These are phyloP conservation scores for Lysandra coridon DNA, from an alignment of 2,888 invertebrate genomes.

Conservation along the genomic window DNA sequence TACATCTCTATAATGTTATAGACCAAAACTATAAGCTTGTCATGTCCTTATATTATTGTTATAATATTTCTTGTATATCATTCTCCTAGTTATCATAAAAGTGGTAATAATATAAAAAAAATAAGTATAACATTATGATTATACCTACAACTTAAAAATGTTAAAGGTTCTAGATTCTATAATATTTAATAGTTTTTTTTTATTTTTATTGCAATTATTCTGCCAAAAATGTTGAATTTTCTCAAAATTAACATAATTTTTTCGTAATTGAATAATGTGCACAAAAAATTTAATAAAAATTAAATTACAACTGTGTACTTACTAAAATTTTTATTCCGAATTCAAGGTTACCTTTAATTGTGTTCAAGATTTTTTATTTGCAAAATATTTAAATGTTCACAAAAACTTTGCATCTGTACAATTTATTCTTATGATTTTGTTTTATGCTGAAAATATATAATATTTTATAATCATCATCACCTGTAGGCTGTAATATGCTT, in stretches of 20 bases:
- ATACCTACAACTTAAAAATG: neutral
- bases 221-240: neutral
- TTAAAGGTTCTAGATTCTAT: neutral
- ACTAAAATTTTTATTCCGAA: conserved; percentile 4
- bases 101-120: neutral
- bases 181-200: neutral
- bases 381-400: conserved; percentile 30
- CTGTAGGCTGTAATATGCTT: neutral
- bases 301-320: neutral
- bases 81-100: neutral
- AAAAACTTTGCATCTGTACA: neutral
- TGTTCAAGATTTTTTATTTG: conserved; percentile 13
- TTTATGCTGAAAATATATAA: neutral
- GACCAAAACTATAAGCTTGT: neutral
- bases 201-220: neutral
- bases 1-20: neutral
- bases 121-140: neutral
- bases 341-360: conserved; percentile 3
- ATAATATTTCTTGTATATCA: neutral
- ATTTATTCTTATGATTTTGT: neutral
- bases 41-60: neutral
- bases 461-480: neutral
- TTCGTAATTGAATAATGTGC: neutral
- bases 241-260: neutral
- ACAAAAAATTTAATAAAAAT: neutral